phyloP scores from a whole-genome alignment of 1,140 invertebrate genomes.

The Sycophaga agraensis region DNA sequence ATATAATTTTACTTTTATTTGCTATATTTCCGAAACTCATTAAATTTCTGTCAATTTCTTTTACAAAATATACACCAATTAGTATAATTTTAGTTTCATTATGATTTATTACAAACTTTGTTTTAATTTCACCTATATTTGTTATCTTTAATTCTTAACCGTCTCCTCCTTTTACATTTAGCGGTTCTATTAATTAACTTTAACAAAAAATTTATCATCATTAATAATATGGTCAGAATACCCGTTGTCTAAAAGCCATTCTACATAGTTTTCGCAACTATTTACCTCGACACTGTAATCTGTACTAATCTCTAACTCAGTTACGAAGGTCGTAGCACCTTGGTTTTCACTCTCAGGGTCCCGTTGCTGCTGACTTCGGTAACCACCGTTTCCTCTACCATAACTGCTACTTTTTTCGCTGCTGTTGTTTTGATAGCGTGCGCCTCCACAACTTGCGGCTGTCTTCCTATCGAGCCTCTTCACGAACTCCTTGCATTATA shows the following conservation, averaged over 20 bases:
- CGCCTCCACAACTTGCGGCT: background rate
- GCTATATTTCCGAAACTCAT: background rate
- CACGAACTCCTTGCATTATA: background rate
- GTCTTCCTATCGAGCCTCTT: background rate
- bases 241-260: conserved; percentile 4
- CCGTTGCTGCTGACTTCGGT: background rate
- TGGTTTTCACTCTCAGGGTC: background rate
- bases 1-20: conserved; percentile 29
- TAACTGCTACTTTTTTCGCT: background rate
- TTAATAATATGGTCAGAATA: background rate
- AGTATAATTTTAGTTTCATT: background rate
- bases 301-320: background rate
- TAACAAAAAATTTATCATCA: background rate
- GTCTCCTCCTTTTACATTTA: background rate
- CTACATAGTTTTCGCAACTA: conserved; percentile 1
- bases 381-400: too few relatives aligned
- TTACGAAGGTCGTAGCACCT: background rate
- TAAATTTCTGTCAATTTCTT: conserved; percentile 5
- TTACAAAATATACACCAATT: conserved; percentile 1
- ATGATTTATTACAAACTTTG: background rate
- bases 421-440: background rate
- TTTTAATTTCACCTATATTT: too few relatives aligned
- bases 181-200: background rate
- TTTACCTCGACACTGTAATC: background rate
- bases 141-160: background rate